These are phyloP conservation scores for Tetrao urogallus DNA, from an alignment of 2,113 vertebrate species.

Conservation along the genomic window DNA sequence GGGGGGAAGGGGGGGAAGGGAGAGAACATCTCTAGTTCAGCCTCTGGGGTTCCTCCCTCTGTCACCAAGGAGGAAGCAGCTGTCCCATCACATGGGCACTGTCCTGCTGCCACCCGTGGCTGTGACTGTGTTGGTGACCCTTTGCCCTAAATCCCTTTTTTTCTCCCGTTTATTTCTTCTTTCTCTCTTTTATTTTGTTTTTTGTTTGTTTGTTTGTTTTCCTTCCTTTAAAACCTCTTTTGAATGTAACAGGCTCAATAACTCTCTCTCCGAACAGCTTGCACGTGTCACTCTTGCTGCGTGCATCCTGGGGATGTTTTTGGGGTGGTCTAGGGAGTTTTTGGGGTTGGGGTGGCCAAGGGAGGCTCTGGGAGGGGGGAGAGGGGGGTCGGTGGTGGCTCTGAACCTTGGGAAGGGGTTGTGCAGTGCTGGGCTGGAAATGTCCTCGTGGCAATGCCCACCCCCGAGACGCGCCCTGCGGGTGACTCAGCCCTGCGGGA, in stretches of 20 bases:
- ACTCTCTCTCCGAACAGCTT: background rate
- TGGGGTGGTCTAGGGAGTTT: rapidly evolving
- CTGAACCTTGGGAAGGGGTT: rapidly evolving
- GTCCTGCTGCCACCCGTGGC: background rate
- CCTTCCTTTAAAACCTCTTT: background rate
- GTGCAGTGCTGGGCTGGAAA: background rate
- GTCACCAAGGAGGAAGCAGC: rapidly evolving
- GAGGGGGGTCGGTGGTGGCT: background rate
- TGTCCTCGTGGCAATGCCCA: background rate
- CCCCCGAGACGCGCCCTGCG: background rate
- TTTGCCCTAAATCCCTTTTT: background rate
- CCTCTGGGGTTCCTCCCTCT: rapidly evolving
- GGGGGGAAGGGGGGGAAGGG: too few relatives aligned
- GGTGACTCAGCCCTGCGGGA: background rate
- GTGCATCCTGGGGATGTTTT: rapidly evolving
- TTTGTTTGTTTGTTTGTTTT: background rate
- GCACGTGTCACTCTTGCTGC: background rate
- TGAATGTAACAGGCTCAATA: rapidly evolving
- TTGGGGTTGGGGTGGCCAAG: background rate
- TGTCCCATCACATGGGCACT: background rate
- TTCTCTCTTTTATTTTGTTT: background rate
- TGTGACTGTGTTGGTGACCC: background rate
- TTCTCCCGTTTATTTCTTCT: too few relatives aligned
- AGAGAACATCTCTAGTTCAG: background rate
- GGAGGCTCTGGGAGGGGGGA: background rate